phyloP scores from a whole-genome alignment of 2,113 vertebrate species.

The Psilopsiagon aymara region DNA sequence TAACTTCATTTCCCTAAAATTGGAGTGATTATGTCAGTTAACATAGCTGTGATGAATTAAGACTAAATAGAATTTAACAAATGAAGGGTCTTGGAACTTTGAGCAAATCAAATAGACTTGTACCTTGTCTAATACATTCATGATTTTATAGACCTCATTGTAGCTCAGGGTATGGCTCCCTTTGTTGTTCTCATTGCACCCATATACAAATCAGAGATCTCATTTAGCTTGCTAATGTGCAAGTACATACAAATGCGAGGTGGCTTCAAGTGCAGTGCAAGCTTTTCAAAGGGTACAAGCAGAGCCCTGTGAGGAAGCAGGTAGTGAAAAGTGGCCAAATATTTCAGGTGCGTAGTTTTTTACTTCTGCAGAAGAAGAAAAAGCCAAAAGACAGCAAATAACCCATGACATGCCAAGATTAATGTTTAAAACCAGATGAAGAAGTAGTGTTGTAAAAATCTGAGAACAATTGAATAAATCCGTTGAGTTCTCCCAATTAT shows the following conservation, averaged over 20 bases:
- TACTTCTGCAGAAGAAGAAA: neutral
- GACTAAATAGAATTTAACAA: neutral
- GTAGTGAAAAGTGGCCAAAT: neutral
- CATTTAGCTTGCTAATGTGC: neutral
- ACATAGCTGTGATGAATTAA: neutral
- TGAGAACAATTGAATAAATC: neutral
- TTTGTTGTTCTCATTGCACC: neutral
- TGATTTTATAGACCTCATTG: neutral
- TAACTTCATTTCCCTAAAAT: neutral
- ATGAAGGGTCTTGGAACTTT: neutral
- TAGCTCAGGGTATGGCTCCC: neutral
- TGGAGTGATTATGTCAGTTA: neutral
- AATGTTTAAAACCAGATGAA: neutral
- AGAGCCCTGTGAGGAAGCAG: neutral
- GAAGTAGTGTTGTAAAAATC: neutral
- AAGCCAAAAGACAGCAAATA: neutral
- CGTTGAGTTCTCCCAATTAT: neutral
- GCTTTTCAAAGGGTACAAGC: neutral
- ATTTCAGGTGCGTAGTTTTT: neutral
- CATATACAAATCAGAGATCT: neutral
- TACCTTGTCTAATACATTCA: neutral
- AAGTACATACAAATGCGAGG: neutral
- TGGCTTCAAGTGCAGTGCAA: neutral
- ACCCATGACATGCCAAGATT: neutral
- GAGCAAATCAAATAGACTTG: neutral